Evolutionary conservation across 1,140 invertebrate species (phyloP).

Genomic region (Saccostrea echinata): DNA sequence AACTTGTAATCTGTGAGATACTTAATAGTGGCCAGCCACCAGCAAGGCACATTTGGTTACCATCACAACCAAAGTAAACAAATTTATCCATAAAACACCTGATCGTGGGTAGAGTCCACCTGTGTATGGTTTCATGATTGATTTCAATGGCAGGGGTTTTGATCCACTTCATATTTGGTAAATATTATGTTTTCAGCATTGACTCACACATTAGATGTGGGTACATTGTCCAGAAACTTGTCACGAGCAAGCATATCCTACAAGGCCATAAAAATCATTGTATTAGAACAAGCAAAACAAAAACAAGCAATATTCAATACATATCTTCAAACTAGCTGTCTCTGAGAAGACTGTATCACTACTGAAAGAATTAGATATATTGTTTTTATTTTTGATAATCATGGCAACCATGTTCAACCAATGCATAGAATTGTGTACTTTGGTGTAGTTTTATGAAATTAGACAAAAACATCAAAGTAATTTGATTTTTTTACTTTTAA

Average conservation of each 20-base stretch:
- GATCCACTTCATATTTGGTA: neutral
- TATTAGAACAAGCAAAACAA: neutral
- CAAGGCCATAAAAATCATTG: conserved; percentile 9
- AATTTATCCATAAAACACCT: neutral
- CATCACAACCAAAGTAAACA: conserved; percentile 34
- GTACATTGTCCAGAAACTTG: conserved; percentile 68
- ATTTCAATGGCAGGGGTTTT: conserved; percentile 21
- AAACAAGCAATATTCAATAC: neutral
- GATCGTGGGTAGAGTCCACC: neutral
- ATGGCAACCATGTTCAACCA: too few species aligned
- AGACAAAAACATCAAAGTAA: too few species aligned
- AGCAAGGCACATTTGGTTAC: conserved; percentile 29
- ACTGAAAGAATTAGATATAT: too few species aligned
- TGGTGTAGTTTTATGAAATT: too few species aligned
- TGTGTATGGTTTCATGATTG: conserved; percentile 18
- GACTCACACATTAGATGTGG: conserved; percentile 71
- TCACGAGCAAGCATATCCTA: conserved; percentile 72
- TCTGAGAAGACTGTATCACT: too few species aligned
- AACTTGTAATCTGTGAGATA: conserved; percentile 1
- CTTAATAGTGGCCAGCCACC: conserved; percentile 35
- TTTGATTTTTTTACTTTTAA: too few species aligned
- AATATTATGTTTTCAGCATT: neutral
- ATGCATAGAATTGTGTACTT: too few species aligned
- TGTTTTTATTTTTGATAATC: too few species aligned
- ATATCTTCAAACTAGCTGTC: neutral